Evolutionary conservation across 2,888 invertebrate genomes (phyloP).

Genomic region (Hyles lineata): DNA sequence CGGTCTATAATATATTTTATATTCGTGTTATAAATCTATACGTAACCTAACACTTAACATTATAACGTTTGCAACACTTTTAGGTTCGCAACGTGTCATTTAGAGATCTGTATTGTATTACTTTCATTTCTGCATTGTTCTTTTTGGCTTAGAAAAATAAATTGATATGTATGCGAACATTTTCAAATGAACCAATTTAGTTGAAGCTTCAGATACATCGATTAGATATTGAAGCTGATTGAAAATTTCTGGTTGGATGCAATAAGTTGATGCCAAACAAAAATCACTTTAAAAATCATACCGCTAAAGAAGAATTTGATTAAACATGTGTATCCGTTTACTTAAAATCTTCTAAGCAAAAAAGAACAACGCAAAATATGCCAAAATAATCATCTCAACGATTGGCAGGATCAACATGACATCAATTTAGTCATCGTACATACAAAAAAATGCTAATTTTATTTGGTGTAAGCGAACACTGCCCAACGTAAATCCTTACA

Average conservation of each 20-base stretch:
- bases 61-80: slow-evolving; percentile 80
- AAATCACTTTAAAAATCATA: too few species aligned
- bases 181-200: slow-evolving; percentile 3
- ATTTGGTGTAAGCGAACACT: slow-evolving; percentile 64
- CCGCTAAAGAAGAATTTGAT: too few species aligned
- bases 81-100: slow-evolving; percentile 76
- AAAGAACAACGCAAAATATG: slow-evolving; percentile 70
- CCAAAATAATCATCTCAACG: slow-evolving; percentile 51
- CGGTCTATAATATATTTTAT: slow-evolving; percentile 73
- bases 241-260: background rate
- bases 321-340: background rate
- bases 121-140: slow-evolving; percentile 57
- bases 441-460: slow-evolving; percentile 53
- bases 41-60: slow-evolving; percentile 75
- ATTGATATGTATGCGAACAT: slow-evolving; percentile 51
- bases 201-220: background rate
- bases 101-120: slow-evolving; percentile 71
- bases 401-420: slow-evolving; percentile 55
- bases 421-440: slow-evolving; percentile 24
- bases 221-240: background rate
- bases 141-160: slow-evolving; percentile 50
- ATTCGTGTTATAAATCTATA: slow-evolving; percentile 73
- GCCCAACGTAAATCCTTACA: slow-evolving; percentile 43
- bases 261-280: too few species aligned
- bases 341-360: slow-evolving; percentile 42